Percentiles rank a stretch among this genome's conserved stretches.
phyloP scores from a whole-genome alignment of 2,797 vertebrate genomes.

The Staurois parvus region DNA sequence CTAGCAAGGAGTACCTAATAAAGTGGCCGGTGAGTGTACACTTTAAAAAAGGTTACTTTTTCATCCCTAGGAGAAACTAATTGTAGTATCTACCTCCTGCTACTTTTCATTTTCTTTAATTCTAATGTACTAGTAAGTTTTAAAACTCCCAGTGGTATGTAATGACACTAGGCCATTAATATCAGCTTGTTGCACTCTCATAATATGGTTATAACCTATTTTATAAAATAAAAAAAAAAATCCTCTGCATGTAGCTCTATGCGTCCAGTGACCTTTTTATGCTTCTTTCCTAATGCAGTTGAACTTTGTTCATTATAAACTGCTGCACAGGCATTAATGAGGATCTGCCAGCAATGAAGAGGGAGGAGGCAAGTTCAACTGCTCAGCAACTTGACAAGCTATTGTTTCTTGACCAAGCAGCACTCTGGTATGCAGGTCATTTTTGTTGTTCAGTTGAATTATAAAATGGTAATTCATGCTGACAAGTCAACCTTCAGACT shows the following conservation, averaged over 20 bases:
- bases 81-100: not conserved
- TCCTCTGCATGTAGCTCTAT: not conserved
- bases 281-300: not conserved
- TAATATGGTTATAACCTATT: not conserved
- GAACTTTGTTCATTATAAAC: slow-evolving; percentile 14
- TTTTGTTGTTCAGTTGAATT: slow-evolving; percentile 40
- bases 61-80: too few relatives aligned
- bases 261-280: not conserved
- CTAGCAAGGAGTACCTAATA: too few relatives aligned
- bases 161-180: not conserved
- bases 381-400: slow-evolving; percentile 40
- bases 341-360: slow-evolving; percentile 12
- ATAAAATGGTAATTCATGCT: slow-evolving; percentile 30
- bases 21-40: too few relatives aligned
- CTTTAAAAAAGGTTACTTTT: too few relatives aligned
- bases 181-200: not conserved
- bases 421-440: slow-evolving; percentile 39
- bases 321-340: not conserved
- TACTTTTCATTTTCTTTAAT: not conserved
- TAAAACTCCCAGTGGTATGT: too few relatives aligned
- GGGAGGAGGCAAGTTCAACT: slow-evolving; percentile 11
- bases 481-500: slow-evolving; percentile 36
- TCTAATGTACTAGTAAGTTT: too few relatives aligned
- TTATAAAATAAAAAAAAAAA: not conserved
- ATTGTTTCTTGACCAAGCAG: slow-evolving; percentile 47